Base-by-base conservation (phyloP, 2,888 invertebrate genomes). In the Nudaria mundana region DNA sequence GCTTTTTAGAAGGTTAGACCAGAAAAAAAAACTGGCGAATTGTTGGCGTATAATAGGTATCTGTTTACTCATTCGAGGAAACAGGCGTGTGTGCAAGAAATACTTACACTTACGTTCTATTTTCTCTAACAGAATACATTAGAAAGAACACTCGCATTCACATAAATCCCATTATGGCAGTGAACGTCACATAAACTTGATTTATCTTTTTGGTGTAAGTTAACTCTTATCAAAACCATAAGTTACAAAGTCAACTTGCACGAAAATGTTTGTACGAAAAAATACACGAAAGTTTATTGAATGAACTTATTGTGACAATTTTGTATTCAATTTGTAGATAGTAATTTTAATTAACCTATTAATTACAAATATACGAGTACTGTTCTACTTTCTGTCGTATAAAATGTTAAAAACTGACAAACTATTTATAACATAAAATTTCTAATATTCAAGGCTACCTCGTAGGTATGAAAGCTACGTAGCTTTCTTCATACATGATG, bases 121-220 rank as follows among this genome's bases (percentile, higher is more conserved):
- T 60, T 63, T 63, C 59, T 71, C 67, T 63, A 67, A 63, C 63
- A 61, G 68, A 71, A 76, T 71, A 76, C 70, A 74, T 78, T 72
- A 81, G 71, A 68, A 63, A 59, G 66, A 70, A 68, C 64, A 68
- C 61, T 71, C 63, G 26, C 40, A 70, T 67, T 66, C 66, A 71
- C 80, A 84, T 86, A 86, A 84, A 87, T 86, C 77, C 71, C 56
- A 58, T 60, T 72, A 76, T 75, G 81, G 77, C 83, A 81, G 76
- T 74, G 65, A 60, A 71, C 66, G 87, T 78, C 85, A 81, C 85
- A 85, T 85, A 85, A 87, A 86, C 78, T 78, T 86, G 85, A 86
- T 86, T 86, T 86, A 86, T 85, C 71, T 77, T 59, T 69, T 71
- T 81, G 76, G 82, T 77, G 72, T 71, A 71, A 70, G 72, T 76